These are phyloP conservation scores for Apodemia arnacis DNA, from an alignment of 2,888 invertebrate genomes.

Conservation along the genomic window DNA sequence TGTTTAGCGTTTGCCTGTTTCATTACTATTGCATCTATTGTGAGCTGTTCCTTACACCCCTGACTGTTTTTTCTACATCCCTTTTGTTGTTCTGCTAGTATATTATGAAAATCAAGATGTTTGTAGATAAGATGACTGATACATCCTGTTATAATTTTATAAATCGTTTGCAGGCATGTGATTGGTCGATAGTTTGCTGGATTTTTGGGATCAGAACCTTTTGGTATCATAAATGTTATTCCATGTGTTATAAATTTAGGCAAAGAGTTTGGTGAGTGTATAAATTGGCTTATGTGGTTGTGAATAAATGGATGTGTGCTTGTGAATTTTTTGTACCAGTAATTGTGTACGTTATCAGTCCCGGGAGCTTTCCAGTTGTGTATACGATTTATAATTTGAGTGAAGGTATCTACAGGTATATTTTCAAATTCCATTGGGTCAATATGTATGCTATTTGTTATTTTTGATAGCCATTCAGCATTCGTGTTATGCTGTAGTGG, in stretches of 20 bases:
- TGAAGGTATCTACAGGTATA: slow-evolving; percentile 50
- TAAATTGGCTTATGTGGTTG: slow-evolving; percentile 51
- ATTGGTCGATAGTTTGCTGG: slow-evolving; percentile 59
- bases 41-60: not conserved
- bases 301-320: too few species aligned
- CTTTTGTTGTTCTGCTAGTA: slow-evolving; percentile 42
- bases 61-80: not conserved
- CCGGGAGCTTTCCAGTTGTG: slow-evolving; percentile 59
- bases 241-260: slow-evolving; percentile 60
- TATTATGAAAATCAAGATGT: slow-evolving; percentile 30
- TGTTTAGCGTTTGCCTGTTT: not conserved
- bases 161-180: slow-evolving; percentile 61
- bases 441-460: slow-evolving; percentile 17
- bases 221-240: slow-evolving; percentile 70
- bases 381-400: slow-evolving; percentile 34
- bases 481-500: too few species aligned
- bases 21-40: not conserved
- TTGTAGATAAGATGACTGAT: slow-evolving; percentile 36
- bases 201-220: slow-evolving; percentile 34
- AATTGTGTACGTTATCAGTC: too few species aligned
- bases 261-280: not conserved
- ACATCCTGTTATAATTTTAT: slow-evolving; percentile 61
- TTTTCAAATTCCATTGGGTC: slow-evolving; percentile 51
- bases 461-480: slow-evolving; percentile 49
- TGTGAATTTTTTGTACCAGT: too few species aligned